Percentiles rank a stretch among this genome's conserved stretches.
Conservation (phyloP, 2,888 invertebrate genomes). For the Myopa testacea region DNA sequence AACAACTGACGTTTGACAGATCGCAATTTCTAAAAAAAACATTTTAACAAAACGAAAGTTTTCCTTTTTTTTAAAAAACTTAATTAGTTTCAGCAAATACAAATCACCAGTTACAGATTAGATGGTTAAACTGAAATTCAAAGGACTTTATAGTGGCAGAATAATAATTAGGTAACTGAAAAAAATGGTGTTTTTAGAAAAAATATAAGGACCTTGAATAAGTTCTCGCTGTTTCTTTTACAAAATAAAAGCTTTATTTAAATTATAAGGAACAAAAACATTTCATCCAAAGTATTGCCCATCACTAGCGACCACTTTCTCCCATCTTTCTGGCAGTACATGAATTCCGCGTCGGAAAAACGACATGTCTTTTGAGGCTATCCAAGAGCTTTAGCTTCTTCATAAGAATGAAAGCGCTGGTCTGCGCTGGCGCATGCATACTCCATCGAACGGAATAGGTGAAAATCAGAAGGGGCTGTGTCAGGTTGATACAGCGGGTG, state of each 20-base stretch:
- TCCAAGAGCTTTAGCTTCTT: background rate
- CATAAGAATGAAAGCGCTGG: slow-evolving; percentile 17
- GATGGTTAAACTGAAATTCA: no score
- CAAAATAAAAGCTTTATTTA: background rate
- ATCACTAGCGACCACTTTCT: slow-evolving; percentile 7
- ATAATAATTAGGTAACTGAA: no score
- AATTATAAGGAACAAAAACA: background rate
- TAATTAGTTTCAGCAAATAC: no score
- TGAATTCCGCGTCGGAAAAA: slow-evolving; percentile 3
- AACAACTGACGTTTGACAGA: no score
- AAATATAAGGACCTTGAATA: background rate
- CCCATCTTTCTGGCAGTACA: slow-evolving; percentile 4
- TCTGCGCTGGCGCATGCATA: slow-evolving; percentile 8
- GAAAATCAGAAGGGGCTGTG: slow-evolving; percentile 26
- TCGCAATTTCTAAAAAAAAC: no score
- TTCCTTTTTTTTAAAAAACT: no score
- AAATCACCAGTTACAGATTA: no score
- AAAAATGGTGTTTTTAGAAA: no score
- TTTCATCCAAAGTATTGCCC: slow-evolving; percentile 1
- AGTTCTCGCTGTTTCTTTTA: background rate
- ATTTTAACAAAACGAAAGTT: no score
- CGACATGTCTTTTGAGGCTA: background rate
- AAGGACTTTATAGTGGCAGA: no score
- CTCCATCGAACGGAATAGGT: slow-evolving; percentile 23
- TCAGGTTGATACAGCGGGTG: slow-evolving; percentile 34